Evolutionary conservation across 2,888 invertebrate genomes (phyloP), one percentile per base, ranked within the genome.

Genomic region (Agriopis marginaria): DNA sequence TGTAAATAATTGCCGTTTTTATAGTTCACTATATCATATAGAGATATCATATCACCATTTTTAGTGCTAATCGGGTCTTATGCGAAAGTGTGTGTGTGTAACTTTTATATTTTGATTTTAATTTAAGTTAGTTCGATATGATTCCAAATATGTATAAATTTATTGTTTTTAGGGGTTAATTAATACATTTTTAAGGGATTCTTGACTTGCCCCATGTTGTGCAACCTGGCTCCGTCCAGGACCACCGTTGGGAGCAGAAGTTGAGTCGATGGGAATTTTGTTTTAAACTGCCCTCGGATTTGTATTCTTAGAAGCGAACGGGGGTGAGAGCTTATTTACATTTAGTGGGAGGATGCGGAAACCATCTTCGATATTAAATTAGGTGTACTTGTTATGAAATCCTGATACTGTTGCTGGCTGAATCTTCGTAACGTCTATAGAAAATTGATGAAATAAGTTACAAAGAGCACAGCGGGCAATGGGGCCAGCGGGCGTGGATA

Each of bases 251-350:
- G 62, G 70, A 70, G 62, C 65, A 53, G 61, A 65, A 69, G 56
- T 65, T 56, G 56, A 42, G 60, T 59, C 53, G 63, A 62, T 56
- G 55, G n/a, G 53, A 58, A 70, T 66, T 70, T 65, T 70, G 65
- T 62, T 70, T 61, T 49, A 63, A 70, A 70, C 70, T 70, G 66
- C 66, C 66, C 66, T 62, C 62, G 62, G 70, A 66, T 70, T 70
- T 70, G 66, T 66, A 66, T 70, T 70, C 70, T 62, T 58, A 65
- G 23, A 8, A 51, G 62, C 63, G 44, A 55, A n/a, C 50, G 60
- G 65, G 50, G 60, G 54, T 54, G 63, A 40, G 45, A 62, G 62
- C 66, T 70, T 66, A 62, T 70, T 68, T 69, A 62, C 69, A 69
- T 69, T 69, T 64, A 68, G 68, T 68, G 63, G 63, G 61, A 55